Conservation (phyloP, 2,113 vertebrate species). For the Xenopus tropicalis region DNA sequence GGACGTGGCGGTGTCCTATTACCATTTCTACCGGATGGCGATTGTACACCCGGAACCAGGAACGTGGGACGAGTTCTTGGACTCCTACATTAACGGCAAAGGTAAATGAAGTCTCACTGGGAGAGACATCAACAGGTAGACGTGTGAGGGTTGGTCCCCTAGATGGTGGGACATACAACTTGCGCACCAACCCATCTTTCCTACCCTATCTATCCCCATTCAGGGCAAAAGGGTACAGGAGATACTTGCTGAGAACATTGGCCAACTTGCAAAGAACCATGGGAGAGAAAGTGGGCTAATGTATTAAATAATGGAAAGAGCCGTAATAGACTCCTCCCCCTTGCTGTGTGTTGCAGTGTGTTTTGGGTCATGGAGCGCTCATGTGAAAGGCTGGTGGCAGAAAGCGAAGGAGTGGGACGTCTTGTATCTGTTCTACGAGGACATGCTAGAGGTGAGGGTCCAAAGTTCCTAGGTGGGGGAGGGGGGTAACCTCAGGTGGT, state of each 20-base stretch:
- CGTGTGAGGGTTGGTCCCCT: background rate
- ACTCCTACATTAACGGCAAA: slow-evolving; percentile 64
- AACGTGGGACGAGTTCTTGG: slow-evolving; percentile 70
- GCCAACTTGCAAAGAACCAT: background rate
- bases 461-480: no score
- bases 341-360: slow-evolving; percentile 59
- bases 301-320: no score
- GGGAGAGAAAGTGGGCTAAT: no score
- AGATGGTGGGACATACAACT: no score
- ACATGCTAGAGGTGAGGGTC: slow-evolving; percentile 80
- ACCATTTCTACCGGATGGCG: slow-evolving; percentile 84
- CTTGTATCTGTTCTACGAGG: slow-evolving; percentile 85
- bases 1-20: slow-evolving; percentile 83
- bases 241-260: no score
- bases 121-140: background rate
- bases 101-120: slow-evolving; percentile 33
- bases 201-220: no score
- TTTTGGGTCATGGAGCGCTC: slow-evolving; percentile 83
- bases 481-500: no score
- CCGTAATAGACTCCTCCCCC: no score
- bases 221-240: no score
- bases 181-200: no score
- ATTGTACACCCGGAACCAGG: slow-evolving; percentile 67
- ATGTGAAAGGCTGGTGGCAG: slow-evolving; percentile 83
- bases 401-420: slow-evolving; percentile 70